Percentiles rank a stretch among this genome's conserved stretches.
Conservation (phyloP, 2,797 vertebrate species). For the Molossus alvarezi region DNA sequence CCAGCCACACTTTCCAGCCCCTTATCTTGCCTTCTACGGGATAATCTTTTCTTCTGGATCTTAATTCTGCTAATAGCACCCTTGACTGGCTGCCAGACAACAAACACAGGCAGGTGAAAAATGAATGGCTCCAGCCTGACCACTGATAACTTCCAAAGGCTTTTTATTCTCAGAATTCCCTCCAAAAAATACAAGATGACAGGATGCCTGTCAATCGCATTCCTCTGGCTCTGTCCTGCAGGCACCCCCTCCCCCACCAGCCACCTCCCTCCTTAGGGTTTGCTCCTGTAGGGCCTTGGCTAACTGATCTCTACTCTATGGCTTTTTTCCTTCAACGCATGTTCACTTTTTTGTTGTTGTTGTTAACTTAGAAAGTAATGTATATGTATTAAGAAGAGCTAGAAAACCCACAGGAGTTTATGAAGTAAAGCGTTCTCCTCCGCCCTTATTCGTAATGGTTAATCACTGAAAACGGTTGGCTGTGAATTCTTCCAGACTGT, state of each 20-base stretch:
- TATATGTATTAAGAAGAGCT: neutral
- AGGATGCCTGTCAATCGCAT: slow-evolving; percentile 81
- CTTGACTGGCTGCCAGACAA: slow-evolving; percentile 92
- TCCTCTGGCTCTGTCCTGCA: slow-evolving; percentile 77
- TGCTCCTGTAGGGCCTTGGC: neutral
- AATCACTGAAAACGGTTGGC: neutral
- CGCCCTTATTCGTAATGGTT: neutral
- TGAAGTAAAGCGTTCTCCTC: slow-evolving; percentile 22
- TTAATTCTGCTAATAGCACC: slow-evolving; percentile 91
- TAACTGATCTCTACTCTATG: slow-evolving; percentile 68
- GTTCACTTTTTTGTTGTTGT: slow-evolving; percentile 59
- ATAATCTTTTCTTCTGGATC: slow-evolving; percentile 90
- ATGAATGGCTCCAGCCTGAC: slow-evolving; percentile 90
- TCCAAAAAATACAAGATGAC: slow-evolving; percentile 85
- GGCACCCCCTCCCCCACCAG: neutral
- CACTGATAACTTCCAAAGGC: slow-evolving; percentile 86
- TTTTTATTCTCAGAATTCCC: slow-evolving; percentile 89
- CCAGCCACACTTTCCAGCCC: slow-evolving; percentile 89
- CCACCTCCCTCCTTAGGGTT: slow-evolving; percentile 35
- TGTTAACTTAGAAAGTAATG: slow-evolving; percentile 22
- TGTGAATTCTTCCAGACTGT: slow-evolving; percentile 39
- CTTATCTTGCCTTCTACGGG: slow-evolving; percentile 90
- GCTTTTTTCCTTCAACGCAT: slow-evolving; percentile 46
- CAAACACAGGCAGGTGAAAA: slow-evolving; percentile 91
- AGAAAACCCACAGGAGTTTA: slow-evolving; percentile 7